phyloP scores from a whole-genome alignment of 2,113 vertebrate species.

The Clinocottus analis region DNA sequence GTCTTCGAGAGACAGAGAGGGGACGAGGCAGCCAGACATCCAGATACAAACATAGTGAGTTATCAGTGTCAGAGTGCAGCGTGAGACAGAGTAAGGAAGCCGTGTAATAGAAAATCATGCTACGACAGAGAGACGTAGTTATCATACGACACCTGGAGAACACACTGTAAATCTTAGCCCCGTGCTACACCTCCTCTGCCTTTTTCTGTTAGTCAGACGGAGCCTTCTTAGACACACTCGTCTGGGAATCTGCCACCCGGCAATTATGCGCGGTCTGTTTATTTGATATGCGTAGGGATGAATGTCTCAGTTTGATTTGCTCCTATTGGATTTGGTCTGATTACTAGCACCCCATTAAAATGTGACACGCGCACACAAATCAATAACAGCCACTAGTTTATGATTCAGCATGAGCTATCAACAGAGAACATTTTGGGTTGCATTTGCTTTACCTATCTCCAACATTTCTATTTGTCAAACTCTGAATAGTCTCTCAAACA shows the following conservation, averaged over 20 bases:
- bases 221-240: constrained; percentile 16
- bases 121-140: constrained; percentile 3
- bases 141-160: constrained; percentile 35
- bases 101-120: neutral
- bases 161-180: neutral
- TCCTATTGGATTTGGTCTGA: constrained; percentile 46
- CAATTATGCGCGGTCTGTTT: constrained; percentile 24
- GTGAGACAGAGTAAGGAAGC: constrained; percentile 2
- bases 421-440: too few relatives aligned
- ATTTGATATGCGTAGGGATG: constrained; percentile 49
- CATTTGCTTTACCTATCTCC: too few relatives aligned
- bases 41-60: constrained; percentile 11
- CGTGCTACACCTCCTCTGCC: neutral
- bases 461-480: too few relatives aligned
- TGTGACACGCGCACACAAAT: constrained; percentile 10
- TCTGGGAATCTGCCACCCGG: constrained; percentile 26
- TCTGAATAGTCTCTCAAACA: too few relatives aligned
- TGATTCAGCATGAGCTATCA: constrained; percentile 24
- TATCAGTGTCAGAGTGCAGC: constrained; percentile 12
- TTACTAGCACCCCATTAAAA: constrained; percentile 39
- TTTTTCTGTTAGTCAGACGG: constrained; percentile 8
- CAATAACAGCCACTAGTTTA: constrained; percentile 35
- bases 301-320: constrained; percentile 60
- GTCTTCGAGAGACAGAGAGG: constrained; percentile 9
- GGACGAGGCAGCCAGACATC: constrained; percentile 26